Conservation (phyloP, 1,140 invertebrate genomes). For the Riptortus pedestris region DNA sequence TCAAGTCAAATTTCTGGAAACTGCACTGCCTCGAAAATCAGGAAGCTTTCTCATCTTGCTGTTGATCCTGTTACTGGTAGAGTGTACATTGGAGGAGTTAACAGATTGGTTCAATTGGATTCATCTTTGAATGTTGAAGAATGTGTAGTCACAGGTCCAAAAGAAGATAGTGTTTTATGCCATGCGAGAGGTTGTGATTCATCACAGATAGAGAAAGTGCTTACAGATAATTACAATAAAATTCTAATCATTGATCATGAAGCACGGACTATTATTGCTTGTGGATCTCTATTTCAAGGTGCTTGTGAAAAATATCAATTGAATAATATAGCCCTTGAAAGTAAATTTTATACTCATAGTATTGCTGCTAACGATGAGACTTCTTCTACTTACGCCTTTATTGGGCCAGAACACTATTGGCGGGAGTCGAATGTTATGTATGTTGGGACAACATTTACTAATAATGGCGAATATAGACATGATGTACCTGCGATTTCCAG, state of each 20-base stretch:
- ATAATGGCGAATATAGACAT: conserved; percentile 82
- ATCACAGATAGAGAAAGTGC: conserved; percentile 48
- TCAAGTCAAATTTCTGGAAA: conserved; percentile 17
- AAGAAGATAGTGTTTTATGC: conserved; percentile 74
- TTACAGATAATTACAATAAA: conserved; percentile 83
- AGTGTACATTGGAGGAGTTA: conserved; percentile 49
- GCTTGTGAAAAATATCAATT: conserved; percentile 78
- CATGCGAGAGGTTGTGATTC: conserved; percentile 68
- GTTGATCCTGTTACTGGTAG: conserved; percentile 41
- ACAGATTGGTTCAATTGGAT: conserved; percentile 46
- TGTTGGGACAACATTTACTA: conserved; percentile 88
- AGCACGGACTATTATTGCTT: conserved; percentile 68
- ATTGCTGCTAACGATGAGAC: conserved; percentile 84
- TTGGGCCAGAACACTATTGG: conserved; percentile 82
- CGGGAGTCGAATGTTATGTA: conserved; percentile 72
- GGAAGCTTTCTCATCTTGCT: conserved; percentile 39
- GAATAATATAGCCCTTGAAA: conserved; percentile 62
- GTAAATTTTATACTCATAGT: conserved; percentile 63
- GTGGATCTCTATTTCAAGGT: conserved; percentile 77
- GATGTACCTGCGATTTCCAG: conserved; percentile 87
- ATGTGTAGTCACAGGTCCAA: conserved; percentile 49
- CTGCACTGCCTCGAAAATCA: conserved; percentile 24
- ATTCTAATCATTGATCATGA: conserved; percentile 77
- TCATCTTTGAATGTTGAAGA: conserved; percentile 39
- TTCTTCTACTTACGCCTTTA: conserved; percentile 87